Base-by-base conservation (phyloP, 2,888 invertebrate genomes). In the Meteorus cinctellus region DNA sequence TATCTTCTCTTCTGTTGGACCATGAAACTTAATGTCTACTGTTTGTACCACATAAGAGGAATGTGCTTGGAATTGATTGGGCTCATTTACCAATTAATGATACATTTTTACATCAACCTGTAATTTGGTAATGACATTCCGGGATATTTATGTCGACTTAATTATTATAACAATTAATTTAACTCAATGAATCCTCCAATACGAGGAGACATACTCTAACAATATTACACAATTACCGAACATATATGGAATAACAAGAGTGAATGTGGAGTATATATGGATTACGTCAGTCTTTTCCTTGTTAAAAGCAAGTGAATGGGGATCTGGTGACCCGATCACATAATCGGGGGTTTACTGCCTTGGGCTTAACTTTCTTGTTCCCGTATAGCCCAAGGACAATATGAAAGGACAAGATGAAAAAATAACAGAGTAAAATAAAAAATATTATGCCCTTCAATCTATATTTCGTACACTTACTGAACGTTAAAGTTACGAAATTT, bases 271-370 rank as follows among this genome's bases (percentile, higher is more conserved):
- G 63, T 71, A 63, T 71, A 65, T 51, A 19, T 27, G 27, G 12
- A 75, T 75, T 75, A 75, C 75, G 60, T 72, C 75, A 75, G 59
- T 66, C 55, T 55, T 71, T 66, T 63, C 36, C 45, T 27, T 67
- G 29, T 71, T 36, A 51, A n/a, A 8, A 34, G 45, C 16, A 16
- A 36, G 27, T 45, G 27, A 71, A 71, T 60, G 45, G 71, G 48
- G 71, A n/a, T 16, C 29, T 41, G 60, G 36, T 36, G 55, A 62
- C 41, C 19, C 60, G 45, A 41, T 62, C 45, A 41, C 48, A 71
- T 71, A 60, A 68, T 66, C 48, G n/a, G 16, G 60, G 65, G 67
- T 75, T 75, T 71, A 60, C 31, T 60, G 75, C 75, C 75, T 72
- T 45, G 24, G 72, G 75, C 75, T 66, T 31, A 70, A 71, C 71